These are phyloP conservation scores for Romanomermis culicivorax DNA, from an alignment of 2,888 invertebrate species.

Conservation along the genomic window DNA sequence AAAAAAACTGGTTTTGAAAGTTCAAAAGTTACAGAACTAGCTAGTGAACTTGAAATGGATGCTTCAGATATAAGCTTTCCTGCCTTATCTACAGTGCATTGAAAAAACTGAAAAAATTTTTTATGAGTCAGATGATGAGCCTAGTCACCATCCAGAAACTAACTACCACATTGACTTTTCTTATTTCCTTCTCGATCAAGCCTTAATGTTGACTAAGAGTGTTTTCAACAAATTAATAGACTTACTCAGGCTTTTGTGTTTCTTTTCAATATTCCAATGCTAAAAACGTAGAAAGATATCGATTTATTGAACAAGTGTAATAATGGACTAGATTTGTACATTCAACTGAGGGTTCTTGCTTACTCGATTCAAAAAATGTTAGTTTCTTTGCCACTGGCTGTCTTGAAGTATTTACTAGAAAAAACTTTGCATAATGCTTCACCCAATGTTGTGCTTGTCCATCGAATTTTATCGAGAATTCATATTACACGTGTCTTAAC, in stretches of 20 bases:
- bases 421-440: not conserved
- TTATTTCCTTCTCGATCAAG: not conserved
- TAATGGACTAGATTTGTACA: not conserved
- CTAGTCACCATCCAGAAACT: not conserved
- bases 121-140: not conserved
- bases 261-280: not conserved
- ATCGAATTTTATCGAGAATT: not conserved
- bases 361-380: not conserved
- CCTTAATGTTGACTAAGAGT: not conserved
- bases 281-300: not conserved
- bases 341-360: too few relatives aligned
- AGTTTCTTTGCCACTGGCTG: not conserved
- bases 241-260: not conserved
- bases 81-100: not conserved
- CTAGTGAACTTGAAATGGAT: slow-evolving; percentile 1
- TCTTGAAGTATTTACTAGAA: not conserved
- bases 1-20: not conserved
- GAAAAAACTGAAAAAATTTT: slow-evolving; percentile 1
- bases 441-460: not conserved
- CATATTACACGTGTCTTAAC: not conserved
- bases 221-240: not conserved
- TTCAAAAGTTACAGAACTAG: not conserved
- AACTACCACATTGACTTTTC: not conserved
- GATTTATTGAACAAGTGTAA: not conserved
- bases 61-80: not conserved